These are phyloP conservation scores for Cebus imitator DNA, from an alignment of 2,113 vertebrate genomes.

Conservation along the genomic window DNA sequence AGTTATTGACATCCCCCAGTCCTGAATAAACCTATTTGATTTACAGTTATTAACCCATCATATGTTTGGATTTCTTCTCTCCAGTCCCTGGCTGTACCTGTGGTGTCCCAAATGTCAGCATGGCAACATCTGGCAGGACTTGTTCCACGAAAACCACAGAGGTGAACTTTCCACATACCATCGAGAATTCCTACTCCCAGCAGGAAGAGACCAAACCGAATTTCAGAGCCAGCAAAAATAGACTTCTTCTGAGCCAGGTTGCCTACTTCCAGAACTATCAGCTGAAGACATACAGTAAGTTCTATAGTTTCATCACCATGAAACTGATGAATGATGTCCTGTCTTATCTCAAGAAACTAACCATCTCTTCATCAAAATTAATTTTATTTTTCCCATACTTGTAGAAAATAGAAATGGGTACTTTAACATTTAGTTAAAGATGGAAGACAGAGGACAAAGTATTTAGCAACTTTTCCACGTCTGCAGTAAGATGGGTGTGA, in stretches of 20 bases:
- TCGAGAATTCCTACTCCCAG: slow-evolving; percentile 75
- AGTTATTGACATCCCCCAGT: not conserved
- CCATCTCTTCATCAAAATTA: no score
- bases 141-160: slow-evolving; percentile 74
- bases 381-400: no score
- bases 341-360: no score
- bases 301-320: rapidly evolving
- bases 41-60: not conserved
- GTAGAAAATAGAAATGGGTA: no score
- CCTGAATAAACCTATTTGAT: not conserved
- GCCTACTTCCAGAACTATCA: rapidly evolving
- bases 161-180: slow-evolving; percentile 58
- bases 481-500: no score
- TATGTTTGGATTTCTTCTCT: not conserved
- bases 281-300: no score
- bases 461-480: no score
- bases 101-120: not conserved
- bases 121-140: rapidly evolving
- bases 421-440: no score
- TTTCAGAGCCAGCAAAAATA: rapidly evolving
- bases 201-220: slow-evolving; percentile 75
- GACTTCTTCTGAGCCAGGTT: no score
- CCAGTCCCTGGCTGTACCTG: not conserved
- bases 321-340: no score
- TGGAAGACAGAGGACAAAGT: no score